Evolutionary conservation across 2,797 vertebrate species (phyloP), one percentile per base, ranked within the genome.

Genomic region (Bovichtus variegatus): DNA sequence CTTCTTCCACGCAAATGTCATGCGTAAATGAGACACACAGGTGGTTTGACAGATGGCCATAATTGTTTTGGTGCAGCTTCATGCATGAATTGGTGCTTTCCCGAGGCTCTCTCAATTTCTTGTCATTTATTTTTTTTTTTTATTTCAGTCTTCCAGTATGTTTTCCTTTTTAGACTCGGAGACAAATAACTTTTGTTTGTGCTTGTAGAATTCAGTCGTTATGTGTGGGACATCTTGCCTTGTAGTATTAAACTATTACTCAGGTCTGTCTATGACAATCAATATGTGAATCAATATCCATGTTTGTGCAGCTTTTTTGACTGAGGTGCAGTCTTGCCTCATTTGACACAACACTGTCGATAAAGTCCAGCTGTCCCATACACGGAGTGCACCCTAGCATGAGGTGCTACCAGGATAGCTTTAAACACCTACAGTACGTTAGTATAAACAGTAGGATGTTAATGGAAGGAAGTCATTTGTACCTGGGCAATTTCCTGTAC

Each of bases 21-120:
- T 31, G 36, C 23, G 54, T 21, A 23, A 76, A 58, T 47, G 25
- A 76, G 6, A 60, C 41, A 46, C 12, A 6, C 49, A 62, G 44
- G 54, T 71, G 63, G 40, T 74, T 54, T 64, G 80, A 59, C 58
- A 51, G 70, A 71, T 61, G 58, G 25, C 25, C 23, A 27, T 55
- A 55, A 41, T 47, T 40, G 19, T 66, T 76, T 74, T 63, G 23
- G 49, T 21, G 23, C 50, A 60, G 53, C 40, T 70, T 53, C 36
- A 16, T 49, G 9, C 4, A 36, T 69, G 27, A 69, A 38, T 57
- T 19, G 1, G 4, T 53, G 65, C 55, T 70, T 19, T 67, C 21
- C 21, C 5, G 10, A 62, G 63, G 38, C 62, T 44, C 10, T 41
- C 21, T 43, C 0, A 31, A 18, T 31, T 8, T 25, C 11, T 31